These are phyloP conservation scores for Chalcis sispes DNA, from an alignment of 2,888 invertebrate genomes.

Conservation along the genomic window DNA sequence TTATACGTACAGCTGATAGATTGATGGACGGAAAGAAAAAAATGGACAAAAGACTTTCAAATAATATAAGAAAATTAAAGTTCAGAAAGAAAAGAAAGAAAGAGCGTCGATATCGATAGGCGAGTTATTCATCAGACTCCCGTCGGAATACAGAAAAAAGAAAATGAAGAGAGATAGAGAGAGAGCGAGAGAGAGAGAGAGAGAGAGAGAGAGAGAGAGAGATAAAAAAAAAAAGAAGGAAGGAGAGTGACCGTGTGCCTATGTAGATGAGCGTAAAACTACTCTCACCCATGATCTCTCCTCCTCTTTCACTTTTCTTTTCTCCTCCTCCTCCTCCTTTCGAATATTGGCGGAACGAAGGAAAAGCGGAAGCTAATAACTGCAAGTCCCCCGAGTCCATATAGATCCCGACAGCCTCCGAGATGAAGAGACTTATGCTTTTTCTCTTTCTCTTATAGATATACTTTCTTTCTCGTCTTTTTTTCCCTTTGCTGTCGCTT, in stretches of 20 bases:
- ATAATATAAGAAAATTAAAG: slow-evolving; percentile 18
- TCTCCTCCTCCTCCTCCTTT: background rate
- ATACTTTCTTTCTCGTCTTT: background rate
- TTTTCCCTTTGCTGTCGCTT: background rate
- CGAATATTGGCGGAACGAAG: slow-evolving; percentile 45
- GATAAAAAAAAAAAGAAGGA: too few relatives aligned
- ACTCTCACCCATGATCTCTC: slow-evolving; percentile 8
- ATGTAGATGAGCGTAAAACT: slow-evolving; percentile 33
- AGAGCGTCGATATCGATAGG: slow-evolving; percentile 32
- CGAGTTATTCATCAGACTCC: slow-evolving; percentile 36
- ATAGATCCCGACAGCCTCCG: slow-evolving; percentile 20
- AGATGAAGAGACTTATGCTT: slow-evolving; percentile 48
- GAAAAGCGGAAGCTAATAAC: slow-evolving; percentile 49
- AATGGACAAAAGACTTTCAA: background rate
- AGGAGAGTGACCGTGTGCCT: slow-evolving; percentile 13
- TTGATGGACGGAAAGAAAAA: background rate
- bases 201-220: too few relatives aligned
- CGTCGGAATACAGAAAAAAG: slow-evolving; percentile 17
- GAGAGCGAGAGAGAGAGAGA: too few relatives aligned
- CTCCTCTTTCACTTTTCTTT: background rate
- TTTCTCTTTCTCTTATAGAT: slow-evolving; percentile 15
- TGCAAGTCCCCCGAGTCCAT: slow-evolving; percentile 37
- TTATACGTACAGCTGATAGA: too few relatives aligned
- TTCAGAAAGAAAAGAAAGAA: background rate
- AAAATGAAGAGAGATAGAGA: too few relatives aligned